phyloP scores from a whole-genome alignment of 2,113 vertebrate species.

The Coryphaenoides rupestris region DNA sequence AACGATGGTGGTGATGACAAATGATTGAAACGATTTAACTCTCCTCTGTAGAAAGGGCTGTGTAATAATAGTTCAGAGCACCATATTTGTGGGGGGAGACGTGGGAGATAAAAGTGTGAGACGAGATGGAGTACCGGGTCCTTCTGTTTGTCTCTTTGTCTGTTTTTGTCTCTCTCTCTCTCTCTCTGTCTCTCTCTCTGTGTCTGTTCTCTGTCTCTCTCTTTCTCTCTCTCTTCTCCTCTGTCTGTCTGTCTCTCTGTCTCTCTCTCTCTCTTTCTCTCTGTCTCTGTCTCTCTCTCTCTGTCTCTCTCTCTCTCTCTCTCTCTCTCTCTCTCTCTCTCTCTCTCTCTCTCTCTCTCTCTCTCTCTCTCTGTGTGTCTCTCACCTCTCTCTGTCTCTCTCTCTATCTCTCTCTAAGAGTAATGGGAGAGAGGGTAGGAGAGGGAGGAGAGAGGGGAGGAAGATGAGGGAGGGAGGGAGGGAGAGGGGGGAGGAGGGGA shows the following conservation, averaged over 20 bases:
- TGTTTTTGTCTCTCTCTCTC: neutral
- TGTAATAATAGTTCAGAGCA: too few species aligned
- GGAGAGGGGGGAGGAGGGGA: neutral
- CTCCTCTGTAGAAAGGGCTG: too few species aligned
- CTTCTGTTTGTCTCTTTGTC: neutral
- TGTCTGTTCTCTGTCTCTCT: too few species aligned
- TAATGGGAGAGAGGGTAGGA: conserved; percentile 20
- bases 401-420: conserved; percentile 15
- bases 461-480: neutral
- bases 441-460: conserved; percentile 15
- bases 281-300: conserved; percentile 17
- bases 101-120: too few species aligned
- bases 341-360: conserved; percentile 1
- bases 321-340: conserved; percentile 7
- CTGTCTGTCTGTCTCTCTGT: conserved; percentile 13
- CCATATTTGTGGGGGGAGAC: too few species aligned
- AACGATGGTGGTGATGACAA: too few species aligned
- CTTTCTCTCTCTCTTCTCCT: conserved; percentile 26
- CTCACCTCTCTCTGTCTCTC: conserved; percentile 8
- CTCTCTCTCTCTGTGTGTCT: neutral
- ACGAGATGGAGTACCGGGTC: too few species aligned
- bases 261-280: conserved; percentile 3
- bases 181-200: conserved; percentile 19
- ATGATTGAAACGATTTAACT: too few species aligned
- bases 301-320: conserved; percentile 9